These are phyloP conservation scores for Steinernema scapterisci DNA, from an alignment of 2,888 invertebrate genomes.

Conservation along the genomic window DNA sequence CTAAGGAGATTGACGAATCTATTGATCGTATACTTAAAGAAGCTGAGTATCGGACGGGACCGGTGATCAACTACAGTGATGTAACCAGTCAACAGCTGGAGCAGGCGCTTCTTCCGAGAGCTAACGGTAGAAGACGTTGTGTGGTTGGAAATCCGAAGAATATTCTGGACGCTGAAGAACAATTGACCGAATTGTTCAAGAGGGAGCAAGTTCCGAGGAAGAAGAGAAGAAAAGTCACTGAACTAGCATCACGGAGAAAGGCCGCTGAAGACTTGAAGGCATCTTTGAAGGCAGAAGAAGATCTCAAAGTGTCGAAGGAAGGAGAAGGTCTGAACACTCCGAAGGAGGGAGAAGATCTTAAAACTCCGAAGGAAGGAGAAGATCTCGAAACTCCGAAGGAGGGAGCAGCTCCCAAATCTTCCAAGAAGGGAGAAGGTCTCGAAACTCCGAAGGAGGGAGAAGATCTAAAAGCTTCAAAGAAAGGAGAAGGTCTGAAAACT, in stretches of 20 bases:
- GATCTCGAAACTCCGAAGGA: too few species aligned
- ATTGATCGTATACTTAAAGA: neutral
- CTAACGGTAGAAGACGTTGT: neutral
- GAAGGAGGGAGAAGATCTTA: too few species aligned
- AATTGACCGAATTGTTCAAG: neutral
- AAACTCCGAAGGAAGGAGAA: too few species aligned
- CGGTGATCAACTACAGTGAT: conserved; percentile 8
- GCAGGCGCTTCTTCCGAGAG: neutral
- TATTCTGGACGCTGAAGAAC: neutral
- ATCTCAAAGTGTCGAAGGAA: too few species aligned
- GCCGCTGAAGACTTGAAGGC: too few species aligned
- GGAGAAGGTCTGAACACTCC: too few species aligned
- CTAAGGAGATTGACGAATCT: neutral
- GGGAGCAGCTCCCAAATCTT: too few species aligned
- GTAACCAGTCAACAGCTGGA: neutral
- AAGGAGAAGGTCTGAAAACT: too few species aligned
- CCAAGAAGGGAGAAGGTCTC: too few species aligned
- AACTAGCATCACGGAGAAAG: neutral
- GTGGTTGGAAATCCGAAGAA: neutral
- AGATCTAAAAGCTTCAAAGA: too few species aligned
- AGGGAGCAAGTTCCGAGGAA: neutral
- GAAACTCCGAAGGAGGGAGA: too few species aligned
- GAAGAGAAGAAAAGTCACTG: neutral
- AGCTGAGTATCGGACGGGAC: neutral
- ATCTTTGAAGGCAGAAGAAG: too few species aligned